phyloP scores from a whole-genome alignment of 1,140 invertebrate species.

The Polypedilum pembai region DNA sequence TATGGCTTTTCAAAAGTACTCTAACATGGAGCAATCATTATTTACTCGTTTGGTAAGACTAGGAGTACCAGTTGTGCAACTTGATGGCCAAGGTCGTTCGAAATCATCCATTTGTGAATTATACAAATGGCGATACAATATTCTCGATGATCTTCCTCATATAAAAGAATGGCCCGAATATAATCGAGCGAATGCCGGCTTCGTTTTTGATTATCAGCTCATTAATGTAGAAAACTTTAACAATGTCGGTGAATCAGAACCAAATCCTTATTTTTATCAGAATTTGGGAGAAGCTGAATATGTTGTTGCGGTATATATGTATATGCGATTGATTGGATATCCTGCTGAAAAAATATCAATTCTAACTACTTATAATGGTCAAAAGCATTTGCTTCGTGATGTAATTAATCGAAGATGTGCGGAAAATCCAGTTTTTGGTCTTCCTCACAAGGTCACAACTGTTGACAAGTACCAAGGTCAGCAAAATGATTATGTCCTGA shows the following conservation, averaged over 20 bases:
- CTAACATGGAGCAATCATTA: slow-evolving; percentile 98
- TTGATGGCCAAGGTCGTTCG: slow-evolving; percentile 96
- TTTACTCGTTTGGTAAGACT: slow-evolving; percentile 94
- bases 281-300: slow-evolving; percentile 99
- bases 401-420: slow-evolving; percentile 92
- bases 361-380: slow-evolving; percentile 99
- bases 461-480: slow-evolving; percentile 99
- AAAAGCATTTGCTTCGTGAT: slow-evolving; percentile 95
- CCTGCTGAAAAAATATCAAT: slow-evolving; percentile 97
- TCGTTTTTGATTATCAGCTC: slow-evolving; percentile 89
- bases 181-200: slow-evolving; percentile 81
- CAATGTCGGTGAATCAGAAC: slow-evolving; percentile 93
- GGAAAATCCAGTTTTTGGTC: slow-evolving; percentile 92
- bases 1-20: slow-evolving; percentile 99
- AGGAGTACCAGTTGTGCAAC: slow-evolving; percentile 91
- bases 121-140: slow-evolving; percentile 98
- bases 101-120: slow-evolving; percentile 72
- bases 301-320: slow-evolving; percentile 96
- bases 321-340: slow-evolving; percentile 95
- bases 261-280: slow-evolving; percentile 97
- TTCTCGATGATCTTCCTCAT: slow-evolving; percentile 85
- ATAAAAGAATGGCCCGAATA: slow-evolving; percentile 79
- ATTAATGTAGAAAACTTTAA: slow-evolving; percentile 97
- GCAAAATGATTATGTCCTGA: slow-evolving; percentile 96
- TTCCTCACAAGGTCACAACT: slow-evolving; percentile 89